phyloP scores from a whole-genome alignment of 2,113 vertebrate species.

The Vidua chalybeata region DNA sequence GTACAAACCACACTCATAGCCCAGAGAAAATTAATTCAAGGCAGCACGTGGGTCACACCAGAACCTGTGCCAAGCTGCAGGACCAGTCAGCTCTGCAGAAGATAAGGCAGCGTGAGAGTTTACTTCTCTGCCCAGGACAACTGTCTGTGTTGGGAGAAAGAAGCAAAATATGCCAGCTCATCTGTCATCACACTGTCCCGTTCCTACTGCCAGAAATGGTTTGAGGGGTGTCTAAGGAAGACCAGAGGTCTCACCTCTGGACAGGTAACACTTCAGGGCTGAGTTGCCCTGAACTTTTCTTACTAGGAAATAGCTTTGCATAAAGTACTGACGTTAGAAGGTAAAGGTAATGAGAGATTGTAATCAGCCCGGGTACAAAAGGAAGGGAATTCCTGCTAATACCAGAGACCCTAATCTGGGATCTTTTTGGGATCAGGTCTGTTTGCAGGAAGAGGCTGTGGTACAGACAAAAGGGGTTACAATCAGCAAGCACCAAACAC shows the following conservation, averaged over 20 bases:
- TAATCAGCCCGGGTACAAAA: background rate
- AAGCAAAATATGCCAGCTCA: background rate
- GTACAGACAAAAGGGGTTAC: background rate
- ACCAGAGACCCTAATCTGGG: background rate
- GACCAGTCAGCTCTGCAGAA: background rate
- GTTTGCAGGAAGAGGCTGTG: background rate
- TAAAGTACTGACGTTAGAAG: background rate
- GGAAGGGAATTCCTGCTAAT: background rate
- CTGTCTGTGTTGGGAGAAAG: background rate
- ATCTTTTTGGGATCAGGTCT: background rate
- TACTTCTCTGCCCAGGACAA: background rate
- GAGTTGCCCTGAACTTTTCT: background rate
- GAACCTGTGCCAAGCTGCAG: background rate
- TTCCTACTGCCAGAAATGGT: background rate
- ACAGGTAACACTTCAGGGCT: background rate
- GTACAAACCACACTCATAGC: background rate
- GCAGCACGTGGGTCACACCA: background rate
- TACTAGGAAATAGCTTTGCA: slow-evolving; percentile 10
- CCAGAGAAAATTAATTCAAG: slow-evolving; percentile 24
- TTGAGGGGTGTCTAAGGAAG: background rate
- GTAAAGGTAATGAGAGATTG: slow-evolving; percentile 9
- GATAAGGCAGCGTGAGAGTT: background rate
- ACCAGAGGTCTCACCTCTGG: background rate
- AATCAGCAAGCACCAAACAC: background rate
- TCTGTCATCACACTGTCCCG: background rate